Conservation (phyloP, 2,888 invertebrate species). For the Acronicta aceris region DNA sequence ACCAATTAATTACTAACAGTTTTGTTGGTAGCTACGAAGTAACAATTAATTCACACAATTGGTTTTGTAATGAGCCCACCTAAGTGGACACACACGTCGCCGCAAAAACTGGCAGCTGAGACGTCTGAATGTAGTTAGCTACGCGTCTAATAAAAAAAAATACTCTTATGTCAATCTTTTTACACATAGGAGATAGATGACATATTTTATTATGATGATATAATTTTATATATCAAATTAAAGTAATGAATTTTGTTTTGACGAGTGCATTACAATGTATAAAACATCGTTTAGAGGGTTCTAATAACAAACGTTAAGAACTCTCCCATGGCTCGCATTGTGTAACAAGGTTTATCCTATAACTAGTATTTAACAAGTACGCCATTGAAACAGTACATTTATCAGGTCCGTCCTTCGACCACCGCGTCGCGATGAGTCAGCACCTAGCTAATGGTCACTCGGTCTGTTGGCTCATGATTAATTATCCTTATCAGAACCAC, state of each 20-base stretch:
- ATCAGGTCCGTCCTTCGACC: conserved; percentile 65
- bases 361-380: conserved; percentile 62
- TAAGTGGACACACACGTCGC: conserved; percentile 60
- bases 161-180: too few species aligned
- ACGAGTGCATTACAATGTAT: too few species aligned
- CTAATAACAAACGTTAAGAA: conserved; percentile 15
- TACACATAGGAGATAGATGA: too few species aligned
- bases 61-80: conserved; percentile 51
- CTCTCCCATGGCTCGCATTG: conserved; percentile 5
- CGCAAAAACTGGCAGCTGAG: conserved; percentile 62
- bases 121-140: conserved; percentile 25
- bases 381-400: conserved; percentile 65
- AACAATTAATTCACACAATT: conserved; percentile 65
- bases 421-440: conserved; percentile 81
- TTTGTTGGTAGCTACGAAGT: conserved; percentile 59
- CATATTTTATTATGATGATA: too few species aligned
- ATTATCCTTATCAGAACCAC: conserved; percentile 82
- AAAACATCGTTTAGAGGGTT: background rate
- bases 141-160: background rate
- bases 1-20: conserved; percentile 78
- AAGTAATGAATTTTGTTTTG: too few species aligned
- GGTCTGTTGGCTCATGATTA: conserved; percentile 76
- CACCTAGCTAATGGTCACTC: conserved; percentile 84
- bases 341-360: conserved; percentile 34
- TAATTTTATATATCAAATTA: too few species aligned